These are phyloP conservation scores for Notothenia coriiceps DNA, from an alignment of 2,113 vertebrate species.

Conservation along the genomic window DNA sequence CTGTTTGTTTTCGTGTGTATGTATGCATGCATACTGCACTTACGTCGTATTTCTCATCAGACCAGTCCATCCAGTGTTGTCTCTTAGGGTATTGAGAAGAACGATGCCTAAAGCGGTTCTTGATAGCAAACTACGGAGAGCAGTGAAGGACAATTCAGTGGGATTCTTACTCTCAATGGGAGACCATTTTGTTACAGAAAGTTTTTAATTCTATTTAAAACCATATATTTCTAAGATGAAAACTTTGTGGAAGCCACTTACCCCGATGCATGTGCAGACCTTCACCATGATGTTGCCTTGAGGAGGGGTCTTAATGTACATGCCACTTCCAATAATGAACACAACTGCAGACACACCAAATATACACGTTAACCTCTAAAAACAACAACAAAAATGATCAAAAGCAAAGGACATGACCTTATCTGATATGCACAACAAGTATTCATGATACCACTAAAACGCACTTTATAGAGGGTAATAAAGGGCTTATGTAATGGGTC, in stretches of 20 bases:
- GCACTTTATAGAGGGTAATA: not conserved
- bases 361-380: not conserved
- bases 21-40: not conserved
- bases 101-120: conserved; percentile 89
- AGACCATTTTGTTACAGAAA: not conserved
- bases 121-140: conserved; percentile 89
- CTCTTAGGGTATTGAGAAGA: conserved; percentile 84
- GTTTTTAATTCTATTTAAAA: too few species aligned
- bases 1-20: not conserved
- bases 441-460: not conserved
- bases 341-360: conserved; percentile 83
- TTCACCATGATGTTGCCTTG: conserved; percentile 91
- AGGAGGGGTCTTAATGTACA: conserved; percentile 91
- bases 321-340: conserved; percentile 89
- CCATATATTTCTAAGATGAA: not conserved
- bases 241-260: conserved; percentile 78
- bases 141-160: not conserved
- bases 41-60: conserved; percentile 92
- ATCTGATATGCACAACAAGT: not conserved
- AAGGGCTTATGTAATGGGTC: not conserved
- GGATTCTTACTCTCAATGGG: not conserved
- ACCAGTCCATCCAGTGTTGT: conserved; percentile 97
- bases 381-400: not conserved
- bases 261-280: conserved; percentile 90
- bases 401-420: not conserved